Base-by-base conservation (phyloP, 2,888 invertebrate species). In the Furcula furcula region DNA sequence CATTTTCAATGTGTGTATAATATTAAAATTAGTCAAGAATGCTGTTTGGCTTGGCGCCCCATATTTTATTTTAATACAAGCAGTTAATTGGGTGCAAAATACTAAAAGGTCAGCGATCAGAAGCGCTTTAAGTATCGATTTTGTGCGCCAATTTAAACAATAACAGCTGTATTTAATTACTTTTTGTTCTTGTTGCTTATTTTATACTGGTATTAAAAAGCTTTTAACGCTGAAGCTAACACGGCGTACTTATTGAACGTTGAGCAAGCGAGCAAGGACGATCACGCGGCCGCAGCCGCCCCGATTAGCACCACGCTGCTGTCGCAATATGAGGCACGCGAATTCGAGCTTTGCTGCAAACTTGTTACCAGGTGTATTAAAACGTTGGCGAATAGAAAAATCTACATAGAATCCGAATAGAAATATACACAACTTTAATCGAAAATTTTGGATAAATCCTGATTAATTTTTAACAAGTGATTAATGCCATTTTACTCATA, bases 241-340 rank as follows among this genome's bases (percentile, higher is more conserved):
- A 67, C 61, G 52, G 65, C 58, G 74, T 71, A 75, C 65, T 76
- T 81, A 78, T 79, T 55, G 69, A 59, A 21, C 37, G 71, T 84
- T 82, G 76, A 55, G 84, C 74, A 83, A 86, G 64, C 65, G 58
- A 52, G 65, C 80, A 84, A 84, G 84, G 85, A 80, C 85, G 76
- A 53, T 56, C 56, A 56, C 57, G 66, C 60, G 49, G 65, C 43
- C 36, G 66, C 60, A 48, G 65, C 43, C 36, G n/a, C 26, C 46
- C 52, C 45, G 51, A 48, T 43, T 45, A 56, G 56, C 55, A 60
- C 46, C 41, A 26, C 25, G 29, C 12, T 34, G 48, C 52, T 74
- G 65, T 61, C 46, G 71, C 72, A 70, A 68, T 57, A n/a, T n/a
- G n/a, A n/a, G 55, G 34, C 53, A 36, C 32, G 47, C 46, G 34